Evolutionary conservation across 2,888 invertebrate species (phyloP).

Genomic region (Bimastos eiseni): DNA sequence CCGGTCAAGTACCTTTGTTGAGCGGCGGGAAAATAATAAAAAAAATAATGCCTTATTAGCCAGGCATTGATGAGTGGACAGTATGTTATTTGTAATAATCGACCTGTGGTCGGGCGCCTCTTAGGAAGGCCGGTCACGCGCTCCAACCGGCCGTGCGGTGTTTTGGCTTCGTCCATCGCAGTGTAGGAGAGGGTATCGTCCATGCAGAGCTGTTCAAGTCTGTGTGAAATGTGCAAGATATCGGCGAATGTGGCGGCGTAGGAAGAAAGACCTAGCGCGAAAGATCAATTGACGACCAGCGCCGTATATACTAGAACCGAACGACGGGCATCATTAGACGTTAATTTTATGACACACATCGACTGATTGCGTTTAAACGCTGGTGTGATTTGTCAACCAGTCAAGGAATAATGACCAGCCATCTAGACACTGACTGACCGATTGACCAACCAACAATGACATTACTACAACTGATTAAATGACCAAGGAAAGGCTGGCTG

Average conservation of each 20-base stretch:
- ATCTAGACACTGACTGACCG: conserved; percentile 13
- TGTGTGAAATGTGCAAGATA: conserved; percentile 6
- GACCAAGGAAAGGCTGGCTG: too few species aligned
- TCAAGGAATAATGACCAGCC: too few species aligned
- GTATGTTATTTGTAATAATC: neutral
- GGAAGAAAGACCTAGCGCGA: neutral
- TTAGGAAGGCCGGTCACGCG: neutral
- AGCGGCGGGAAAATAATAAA: neutral
- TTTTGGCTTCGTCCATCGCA: neutral
- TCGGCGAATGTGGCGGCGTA: neutral
- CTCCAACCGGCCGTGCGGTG: neutral
- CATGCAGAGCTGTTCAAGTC: neutral
- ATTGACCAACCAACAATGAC: neutral
- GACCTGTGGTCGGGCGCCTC: neutral
- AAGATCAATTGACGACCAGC: neutral
- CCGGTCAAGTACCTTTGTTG: neutral
- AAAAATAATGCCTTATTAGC: conserved; percentile 13
- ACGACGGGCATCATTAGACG: neutral
- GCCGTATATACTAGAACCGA: neutral
- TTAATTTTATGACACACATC: neutral
- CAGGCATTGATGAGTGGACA: neutral
- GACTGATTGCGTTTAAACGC: neutral
- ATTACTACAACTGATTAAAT: conserved; percentile 15
- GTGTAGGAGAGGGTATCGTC: neutral
- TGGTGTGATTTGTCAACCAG: neutral